These are phyloP conservation scores for Pagrus major DNA, from an alignment of 2,113 vertebrate species.

Conservation along the genomic window DNA sequence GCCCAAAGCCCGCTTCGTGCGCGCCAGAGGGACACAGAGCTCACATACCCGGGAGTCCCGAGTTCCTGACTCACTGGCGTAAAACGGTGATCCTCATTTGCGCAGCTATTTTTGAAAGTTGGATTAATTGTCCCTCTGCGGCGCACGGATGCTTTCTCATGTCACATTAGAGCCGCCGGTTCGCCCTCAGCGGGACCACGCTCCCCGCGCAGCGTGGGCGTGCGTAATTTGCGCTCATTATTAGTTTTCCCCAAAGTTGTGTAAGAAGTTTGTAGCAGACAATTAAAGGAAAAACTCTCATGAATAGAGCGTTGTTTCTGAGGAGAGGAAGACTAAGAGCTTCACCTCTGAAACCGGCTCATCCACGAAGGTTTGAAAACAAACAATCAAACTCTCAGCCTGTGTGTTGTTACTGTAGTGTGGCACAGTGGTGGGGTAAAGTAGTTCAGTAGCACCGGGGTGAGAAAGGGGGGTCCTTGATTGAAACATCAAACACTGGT, in stretches of 20 bases:
- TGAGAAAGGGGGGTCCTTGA: slow-evolving; percentile 49
- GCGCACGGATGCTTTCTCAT: slow-evolving; percentile 34
- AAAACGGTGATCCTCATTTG: slow-evolving; percentile 48
- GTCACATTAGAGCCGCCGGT: slow-evolving; percentile 37
- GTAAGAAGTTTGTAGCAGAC: slow-evolving; percentile 50
- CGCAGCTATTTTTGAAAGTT: slow-evolving; percentile 33
- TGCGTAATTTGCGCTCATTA: slow-evolving; percentile 72
- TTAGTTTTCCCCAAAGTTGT: slow-evolving; percentile 57
- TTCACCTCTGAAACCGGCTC: slow-evolving; percentile 11
- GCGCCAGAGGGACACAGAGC: slow-evolving; percentile 17
- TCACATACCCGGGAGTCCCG: slow-evolving; percentile 52
- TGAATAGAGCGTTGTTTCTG: slow-evolving; percentile 70
- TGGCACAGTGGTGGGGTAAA: slow-evolving; percentile 2
- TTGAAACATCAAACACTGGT: slow-evolving; percentile 75
- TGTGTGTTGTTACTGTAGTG: neutral
- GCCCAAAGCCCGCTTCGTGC: slow-evolving; percentile 43
- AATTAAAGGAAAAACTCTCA: slow-evolving; percentile 24
- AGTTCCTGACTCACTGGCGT: slow-evolving; percentile 16
- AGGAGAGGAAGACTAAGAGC: slow-evolving; percentile 17
- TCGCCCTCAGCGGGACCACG: slow-evolving; percentile 1
- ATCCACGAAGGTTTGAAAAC: neutral
- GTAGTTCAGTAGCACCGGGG: slow-evolving; percentile 35
- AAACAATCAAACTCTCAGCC: neutral
- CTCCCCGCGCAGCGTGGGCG: slow-evolving; percentile 45
- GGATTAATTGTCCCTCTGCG: slow-evolving; percentile 22